A percentile compares a stretch with the other conserved stretches of the same genome.
Evolutionary conservation across 2,797 vertebrate species (phyloP).

Genomic region (Etheostoma perlongum): DNA sequence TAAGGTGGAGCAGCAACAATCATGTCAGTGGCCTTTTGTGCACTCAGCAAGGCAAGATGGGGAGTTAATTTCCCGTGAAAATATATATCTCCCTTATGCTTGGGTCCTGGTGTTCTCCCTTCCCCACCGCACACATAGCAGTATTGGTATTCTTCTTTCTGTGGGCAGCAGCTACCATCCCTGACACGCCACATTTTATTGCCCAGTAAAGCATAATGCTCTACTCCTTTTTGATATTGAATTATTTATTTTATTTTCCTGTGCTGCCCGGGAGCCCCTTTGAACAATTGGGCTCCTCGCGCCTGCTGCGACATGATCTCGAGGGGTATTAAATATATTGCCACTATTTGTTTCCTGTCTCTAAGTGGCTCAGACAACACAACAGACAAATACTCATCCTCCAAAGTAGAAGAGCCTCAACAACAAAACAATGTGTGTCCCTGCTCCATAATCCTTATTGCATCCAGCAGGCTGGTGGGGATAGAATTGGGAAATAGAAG

Average conservation of each 20-base stretch:
- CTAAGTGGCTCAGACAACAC: conserved; percentile 75
- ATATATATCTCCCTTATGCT: conserved; percentile 70
- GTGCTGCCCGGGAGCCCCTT: conserved; percentile 66
- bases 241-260: conserved; percentile 84
- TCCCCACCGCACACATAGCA: conserved; percentile 47
- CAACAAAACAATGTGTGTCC: conserved; percentile 71
- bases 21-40: conserved; percentile 68
- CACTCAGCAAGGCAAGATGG: conserved; percentile 64
- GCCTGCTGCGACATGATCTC: conserved; percentile 74
- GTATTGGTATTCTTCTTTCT: conserved; percentile 67
- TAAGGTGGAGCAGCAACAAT: conserved; percentile 60
- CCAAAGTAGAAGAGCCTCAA: conserved; percentile 67
- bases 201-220: conserved; percentile 83
- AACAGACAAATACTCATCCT: conserved; percentile 73
- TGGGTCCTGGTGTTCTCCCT: conserved; percentile 52
- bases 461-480: conserved; percentile 47
- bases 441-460: conserved; percentile 67
- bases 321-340: conserved; percentile 82
- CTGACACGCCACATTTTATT: conserved; percentile 81
- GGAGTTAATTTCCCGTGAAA: conserved; percentile 77
- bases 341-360: conserved; percentile 79
- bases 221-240: conserved; percentile 79
- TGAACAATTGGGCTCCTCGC: conserved; percentile 73
- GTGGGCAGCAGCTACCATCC: conserved; percentile 60
- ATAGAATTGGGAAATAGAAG: conserved; percentile 32